Evolutionary conservation across 2,888 invertebrate genomes (phyloP).

Genomic region (Omphaloscelis lunosa): DNA sequence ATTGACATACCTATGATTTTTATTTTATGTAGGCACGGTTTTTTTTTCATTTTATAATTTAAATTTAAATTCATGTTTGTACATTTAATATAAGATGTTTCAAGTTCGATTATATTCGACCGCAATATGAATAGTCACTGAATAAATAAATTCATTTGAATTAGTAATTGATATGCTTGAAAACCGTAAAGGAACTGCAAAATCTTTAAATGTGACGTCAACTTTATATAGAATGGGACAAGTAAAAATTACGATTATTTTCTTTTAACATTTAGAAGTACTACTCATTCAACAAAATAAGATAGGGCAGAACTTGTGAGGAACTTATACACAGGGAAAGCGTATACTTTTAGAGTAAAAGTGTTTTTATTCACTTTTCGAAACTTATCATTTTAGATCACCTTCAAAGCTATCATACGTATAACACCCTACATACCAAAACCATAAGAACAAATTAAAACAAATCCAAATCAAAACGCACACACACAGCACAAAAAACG

Average conservation of each 20-base stretch:
- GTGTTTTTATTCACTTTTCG: background rate
- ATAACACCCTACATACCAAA: background rate
- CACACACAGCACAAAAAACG: conserved; percentile 44
- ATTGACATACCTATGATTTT: too few species aligned
- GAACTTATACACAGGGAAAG: background rate
- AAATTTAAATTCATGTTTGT: too few species aligned
- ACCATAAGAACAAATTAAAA: conserved; percentile 11
- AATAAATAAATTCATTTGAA: too few species aligned
- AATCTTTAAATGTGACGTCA: background rate
- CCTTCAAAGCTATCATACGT: background rate
- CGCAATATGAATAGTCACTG: too few species aligned
- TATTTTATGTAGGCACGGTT: too few species aligned
- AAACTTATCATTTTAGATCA: background rate
- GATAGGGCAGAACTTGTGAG: background rate
- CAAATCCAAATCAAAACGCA: conserved; percentile 25
- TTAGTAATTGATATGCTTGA: background rate
- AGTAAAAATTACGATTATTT: background rate
- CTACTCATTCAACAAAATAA: background rate
- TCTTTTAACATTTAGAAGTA: background rate
- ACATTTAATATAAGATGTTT: too few species aligned
- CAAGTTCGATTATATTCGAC: too few species aligned
- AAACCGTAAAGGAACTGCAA: background rate
- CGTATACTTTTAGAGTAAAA: too few species aligned
- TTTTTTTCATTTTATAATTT: too few species aligned
- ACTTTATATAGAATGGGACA: background rate